Conservation (phyloP, 1,140 invertebrate genomes). For the Brachystomella parvula region DNA sequence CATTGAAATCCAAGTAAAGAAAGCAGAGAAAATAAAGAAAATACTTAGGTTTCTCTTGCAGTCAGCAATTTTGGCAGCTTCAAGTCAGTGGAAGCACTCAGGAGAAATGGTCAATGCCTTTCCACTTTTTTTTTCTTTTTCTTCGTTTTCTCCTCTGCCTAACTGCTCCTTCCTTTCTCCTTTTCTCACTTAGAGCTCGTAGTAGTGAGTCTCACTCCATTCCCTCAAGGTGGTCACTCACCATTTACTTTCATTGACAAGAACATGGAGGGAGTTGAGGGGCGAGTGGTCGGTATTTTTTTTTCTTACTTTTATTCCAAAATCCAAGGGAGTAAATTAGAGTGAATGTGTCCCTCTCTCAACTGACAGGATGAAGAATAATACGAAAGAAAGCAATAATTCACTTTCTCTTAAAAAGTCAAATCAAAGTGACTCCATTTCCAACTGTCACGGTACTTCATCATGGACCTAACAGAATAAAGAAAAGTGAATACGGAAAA, state of each 20-base stretch:
- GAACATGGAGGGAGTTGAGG: conserved; percentile 22
- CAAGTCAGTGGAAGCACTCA: conserved; percentile 4
- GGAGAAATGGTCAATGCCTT: conserved; percentile 7
- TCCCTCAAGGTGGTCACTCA: conserved; percentile 15
- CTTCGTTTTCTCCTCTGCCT: background rate
- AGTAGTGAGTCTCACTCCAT: background rate
- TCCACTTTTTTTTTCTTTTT: conserved; percentile 1
- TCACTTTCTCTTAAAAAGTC: background rate
- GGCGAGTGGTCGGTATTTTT: background rate
- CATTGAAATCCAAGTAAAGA: background rate
- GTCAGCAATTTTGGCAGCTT: background rate
- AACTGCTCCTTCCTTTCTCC: background rate
- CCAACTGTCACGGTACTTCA: conserved; percentile 1
- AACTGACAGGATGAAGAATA: background rate
- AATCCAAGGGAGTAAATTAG: background rate
- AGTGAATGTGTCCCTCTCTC: background rate
- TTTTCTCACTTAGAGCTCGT: background rate
- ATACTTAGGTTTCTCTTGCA: background rate
- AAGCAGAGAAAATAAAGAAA: conserved; percentile 3
- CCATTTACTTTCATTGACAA: conserved; percentile 33
- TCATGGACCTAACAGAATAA: background rate
- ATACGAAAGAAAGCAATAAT: background rate
- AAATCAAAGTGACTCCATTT: background rate
- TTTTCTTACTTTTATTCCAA: conserved; percentile 10
- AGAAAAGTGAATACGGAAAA: background rate